A percentile compares a stretch with the other conserved stretches of the same genome.
These are phyloP conservation scores for Marronus borbonicus DNA, from an alignment of 2,888 invertebrate species.

Conservation along the genomic window DNA sequence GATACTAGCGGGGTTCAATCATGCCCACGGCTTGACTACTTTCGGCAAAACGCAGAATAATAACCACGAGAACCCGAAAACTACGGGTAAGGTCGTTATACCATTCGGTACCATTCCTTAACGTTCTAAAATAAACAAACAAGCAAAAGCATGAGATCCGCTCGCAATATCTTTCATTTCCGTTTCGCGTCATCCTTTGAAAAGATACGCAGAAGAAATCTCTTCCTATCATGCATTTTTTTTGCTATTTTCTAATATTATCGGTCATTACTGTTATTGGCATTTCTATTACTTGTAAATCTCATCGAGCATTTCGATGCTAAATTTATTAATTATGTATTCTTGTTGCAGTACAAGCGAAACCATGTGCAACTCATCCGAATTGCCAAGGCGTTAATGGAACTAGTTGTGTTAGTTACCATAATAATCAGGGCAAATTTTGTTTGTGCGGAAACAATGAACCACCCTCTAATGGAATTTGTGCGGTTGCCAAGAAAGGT, in stretches of 20 bases:
- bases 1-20: conserved; percentile 70
- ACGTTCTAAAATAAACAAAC: conserved; percentile 26
- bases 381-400: conserved; percentile 65
- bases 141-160: not conserved
- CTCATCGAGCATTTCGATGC: not conserved
- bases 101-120: conserved; percentile 54
- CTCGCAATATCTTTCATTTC: conserved; percentile 11
- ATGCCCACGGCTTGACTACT: conserved; percentile 69
- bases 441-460: conserved; percentile 68
- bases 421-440: conserved; percentile 54
- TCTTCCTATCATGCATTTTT: conserved; percentile 26
- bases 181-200: not conserved
- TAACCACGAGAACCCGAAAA: conserved; percentile 58
- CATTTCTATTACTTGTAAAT: not conserved
- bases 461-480: conserved; percentile 65
- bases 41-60: conserved; percentile 67
- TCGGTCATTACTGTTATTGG: conserved; percentile 28
- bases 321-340: not conserved
- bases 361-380: conserved; percentile 64
- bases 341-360: conserved; percentile 59
- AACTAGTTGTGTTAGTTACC: conserved; percentile 65
- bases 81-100: conserved; percentile 36
- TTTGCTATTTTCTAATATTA: conserved; percentile 14
- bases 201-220: not conserved
- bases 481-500: conserved; percentile 64